Conservation (phyloP, 2,888 invertebrate species). For the Pseudeuparius sepicola region DNA sequence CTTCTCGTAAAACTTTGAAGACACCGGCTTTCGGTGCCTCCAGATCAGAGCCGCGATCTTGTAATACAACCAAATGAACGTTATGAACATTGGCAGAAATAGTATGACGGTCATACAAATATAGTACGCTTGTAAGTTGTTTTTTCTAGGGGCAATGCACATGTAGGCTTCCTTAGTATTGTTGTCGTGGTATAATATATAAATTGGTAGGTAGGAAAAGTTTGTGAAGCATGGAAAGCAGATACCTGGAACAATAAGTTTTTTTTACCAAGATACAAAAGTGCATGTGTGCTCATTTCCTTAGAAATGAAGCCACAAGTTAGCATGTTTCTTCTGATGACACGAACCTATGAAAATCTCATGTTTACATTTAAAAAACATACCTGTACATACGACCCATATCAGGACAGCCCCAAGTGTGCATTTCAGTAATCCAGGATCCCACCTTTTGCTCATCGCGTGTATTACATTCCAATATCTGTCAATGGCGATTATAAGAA, state of each 20-base stretch:
- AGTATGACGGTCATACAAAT: constrained; percentile 33
- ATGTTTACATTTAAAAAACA: too few relatives aligned
- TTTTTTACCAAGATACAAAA: too few relatives aligned
- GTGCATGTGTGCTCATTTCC: too few relatives aligned
- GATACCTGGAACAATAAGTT: constrained; percentile 30
- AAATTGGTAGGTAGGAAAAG: constrained; percentile 32
- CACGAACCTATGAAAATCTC: too few relatives aligned
- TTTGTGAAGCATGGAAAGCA: constrained; percentile 39
- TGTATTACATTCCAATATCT: constrained; percentile 44
- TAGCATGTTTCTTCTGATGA: too few relatives aligned
- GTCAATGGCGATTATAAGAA: constrained; percentile 47
- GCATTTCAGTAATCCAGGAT: constrained; percentile 37
- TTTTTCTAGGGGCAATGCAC: constrained; percentile 25
- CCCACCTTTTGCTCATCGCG: constrained; percentile 39
- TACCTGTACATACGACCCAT: constrained; percentile 38
- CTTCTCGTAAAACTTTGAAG: constrained; percentile 20
- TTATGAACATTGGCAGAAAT: constrained; percentile 41
- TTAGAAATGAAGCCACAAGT: too few relatives aligned
- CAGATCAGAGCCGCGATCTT: constrained; percentile 44
- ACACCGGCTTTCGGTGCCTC: constrained; percentile 37
- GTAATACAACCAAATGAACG: constrained; percentile 43
- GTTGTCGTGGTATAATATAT: constrained; percentile 27
- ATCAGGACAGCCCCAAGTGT: constrained; percentile 31
- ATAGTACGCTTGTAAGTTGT: constrained; percentile 30
- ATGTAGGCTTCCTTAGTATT: constrained; percentile 23